Conservation (phyloP, 1,140 invertebrate genomes). For the Trichonephila inaurata region DNA sequence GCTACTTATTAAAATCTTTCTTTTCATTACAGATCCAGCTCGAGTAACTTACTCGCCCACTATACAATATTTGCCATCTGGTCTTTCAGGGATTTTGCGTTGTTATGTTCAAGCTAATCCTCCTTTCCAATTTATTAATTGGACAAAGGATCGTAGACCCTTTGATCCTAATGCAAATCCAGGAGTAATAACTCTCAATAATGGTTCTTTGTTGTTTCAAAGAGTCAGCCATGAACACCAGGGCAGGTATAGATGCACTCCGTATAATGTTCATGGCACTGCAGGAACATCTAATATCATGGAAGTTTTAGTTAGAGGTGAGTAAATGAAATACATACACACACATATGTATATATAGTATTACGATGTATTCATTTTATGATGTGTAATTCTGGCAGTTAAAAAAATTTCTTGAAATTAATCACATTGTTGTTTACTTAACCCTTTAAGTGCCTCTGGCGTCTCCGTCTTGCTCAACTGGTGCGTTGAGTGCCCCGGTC, state of each 20-base stretch:
- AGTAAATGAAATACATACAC: background rate
- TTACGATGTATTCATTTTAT: too few relatives aligned
- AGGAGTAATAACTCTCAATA: conserved; percentile 95
- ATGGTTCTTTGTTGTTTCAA: conserved; percentile 93
- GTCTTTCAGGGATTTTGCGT: conserved; percentile 95
- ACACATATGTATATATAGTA: too few relatives aligned
- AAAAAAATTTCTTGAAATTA: too few relatives aligned
- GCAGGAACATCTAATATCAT: conserved; percentile 95
- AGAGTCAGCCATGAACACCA: conserved; percentile 84
- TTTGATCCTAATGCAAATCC: conserved; percentile 95
- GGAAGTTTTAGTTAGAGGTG: conserved; percentile 93
- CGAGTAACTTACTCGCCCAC: conserved; percentile 96
- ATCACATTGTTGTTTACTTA: too few relatives aligned
- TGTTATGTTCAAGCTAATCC: conserved; percentile 98
- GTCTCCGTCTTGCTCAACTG: too few relatives aligned
- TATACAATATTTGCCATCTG: conserved; percentile 95
- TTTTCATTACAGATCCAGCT: conserved; percentile 87
- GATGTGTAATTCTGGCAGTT: too few relatives aligned
- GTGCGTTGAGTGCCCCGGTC: too few relatives aligned
- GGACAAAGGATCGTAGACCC: conserved; percentile 96
- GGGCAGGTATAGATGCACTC: conserved; percentile 95
- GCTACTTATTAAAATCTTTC: background rate
- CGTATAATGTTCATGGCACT: conserved; percentile 95
- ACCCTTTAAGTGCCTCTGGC: too few relatives aligned
- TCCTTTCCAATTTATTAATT: conserved; percentile 95